Conservation (phyloP, 2,113 vertebrate species). For the Gavia stellata region DNA sequence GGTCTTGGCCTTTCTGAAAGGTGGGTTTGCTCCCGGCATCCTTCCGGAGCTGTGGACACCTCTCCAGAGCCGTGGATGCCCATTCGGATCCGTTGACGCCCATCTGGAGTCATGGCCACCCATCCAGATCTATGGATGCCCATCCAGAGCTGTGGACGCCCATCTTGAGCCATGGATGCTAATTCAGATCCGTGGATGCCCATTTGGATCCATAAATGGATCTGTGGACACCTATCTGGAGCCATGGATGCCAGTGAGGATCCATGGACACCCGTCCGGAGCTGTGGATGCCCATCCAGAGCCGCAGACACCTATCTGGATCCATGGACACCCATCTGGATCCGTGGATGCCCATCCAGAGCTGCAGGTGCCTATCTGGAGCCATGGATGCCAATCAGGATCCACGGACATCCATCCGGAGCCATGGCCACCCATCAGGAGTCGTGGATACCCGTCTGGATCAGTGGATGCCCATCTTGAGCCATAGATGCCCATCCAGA, state of each 20-base stretch:
- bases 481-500: no score
- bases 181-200: rapidly evolving
- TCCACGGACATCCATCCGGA: rapidly evolving
- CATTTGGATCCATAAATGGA: rapidly evolving
- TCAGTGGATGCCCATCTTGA: rapidly evolving
- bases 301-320: no score
- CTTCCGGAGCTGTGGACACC: not conserved
- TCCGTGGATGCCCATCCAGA: no score
- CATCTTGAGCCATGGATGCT: no score
- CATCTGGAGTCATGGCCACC: not conserved
- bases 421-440: rapidly evolving
- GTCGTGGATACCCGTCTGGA: rapidly evolving
- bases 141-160: no score
- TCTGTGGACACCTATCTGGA: not conserved
- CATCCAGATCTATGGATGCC: rapidly evolving
- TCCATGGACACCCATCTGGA: not conserved
- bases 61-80: rapidly evolving
- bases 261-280: not conserved
- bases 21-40: rapidly evolving
- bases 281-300: no score
- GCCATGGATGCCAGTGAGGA: no score
- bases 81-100: rapidly evolving
- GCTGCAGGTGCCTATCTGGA: not conserved
- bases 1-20: not conserved
- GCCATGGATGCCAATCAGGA: rapidly evolving